Evolutionary conservation across 2,113 vertebrate genomes (phyloP), one percentile per base, ranked within the genome.

Genomic region (Propithecus coquereli): DNA sequence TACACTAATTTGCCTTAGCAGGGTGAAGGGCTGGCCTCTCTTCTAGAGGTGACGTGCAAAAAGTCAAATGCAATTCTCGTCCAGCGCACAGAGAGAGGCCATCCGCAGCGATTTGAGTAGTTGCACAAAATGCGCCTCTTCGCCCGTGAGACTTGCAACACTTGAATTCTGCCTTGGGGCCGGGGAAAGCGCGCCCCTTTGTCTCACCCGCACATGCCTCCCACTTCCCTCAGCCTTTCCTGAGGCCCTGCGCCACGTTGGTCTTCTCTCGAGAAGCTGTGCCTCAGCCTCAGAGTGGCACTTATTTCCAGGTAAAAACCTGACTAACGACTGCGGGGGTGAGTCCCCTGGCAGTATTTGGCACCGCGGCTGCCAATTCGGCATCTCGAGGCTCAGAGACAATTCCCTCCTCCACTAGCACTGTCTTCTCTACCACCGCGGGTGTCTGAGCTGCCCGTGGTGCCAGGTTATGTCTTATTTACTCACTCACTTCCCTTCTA

Each of bases 251-350:
- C 4, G 2, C 8, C 40, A 47, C 37, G 6, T 5, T 1, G 40
- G 17, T 79, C 40, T 89, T 18, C 16, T 91, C 47, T 30, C 34
- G 32, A 57, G 65, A 70, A 54, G 8, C 12, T 1, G 0, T 12
- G 1, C 11, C 8, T 2, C 17, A 50, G 34, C 50, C 12, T 10
- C 50, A 66, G 8, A 7, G 14, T 2, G 2, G 2, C 18, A 1
- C 14, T 27, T 16, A 18, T 71, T 32, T 17, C 23, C 52, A 34
- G 22, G 50, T 50, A 14, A 34, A 30, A 43, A 16, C 17, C 34
- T 0, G 14, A 6, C 0, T 2, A 32, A 27, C 2, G 22, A 4
- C 30, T 4, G 12, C 0, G 6, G 83, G 25, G 10, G 8, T 37
- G 43, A 61, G 13, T 27, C 8, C 37, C 37, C 13, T 6, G 16